phyloP scores from a whole-genome alignment of 2,888 invertebrate genomes.

The Dasypogon diadema region DNA sequence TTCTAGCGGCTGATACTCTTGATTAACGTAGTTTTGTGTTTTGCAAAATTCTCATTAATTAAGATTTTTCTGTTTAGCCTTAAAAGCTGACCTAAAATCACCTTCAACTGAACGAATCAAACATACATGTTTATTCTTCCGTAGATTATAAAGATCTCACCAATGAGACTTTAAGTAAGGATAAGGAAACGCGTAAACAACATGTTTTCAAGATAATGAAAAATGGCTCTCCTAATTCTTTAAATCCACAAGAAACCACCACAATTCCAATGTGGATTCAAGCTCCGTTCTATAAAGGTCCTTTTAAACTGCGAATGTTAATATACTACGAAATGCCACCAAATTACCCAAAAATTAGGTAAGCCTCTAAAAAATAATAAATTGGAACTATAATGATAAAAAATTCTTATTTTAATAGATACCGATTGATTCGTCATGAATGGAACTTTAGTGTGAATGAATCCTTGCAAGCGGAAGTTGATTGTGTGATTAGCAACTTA shows the following conservation, averaged over 20 bases:
- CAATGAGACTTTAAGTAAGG: slow-evolving; percentile 67
- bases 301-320: slow-evolving; percentile 75
- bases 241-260: slow-evolving; percentile 65
- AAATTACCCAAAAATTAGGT: slow-evolving; percentile 66
- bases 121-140: too few species aligned
- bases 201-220: slow-evolving; percentile 65
- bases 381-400: neutral
- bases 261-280: slow-evolving; percentile 74
- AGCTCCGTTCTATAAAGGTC: slow-evolving; percentile 76
- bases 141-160: slow-evolving; percentile 65
- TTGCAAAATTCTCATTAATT: too few species aligned
- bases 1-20: too few species aligned
- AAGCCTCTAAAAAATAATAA: neutral
- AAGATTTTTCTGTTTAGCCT: too few species aligned
- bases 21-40: too few species aligned
- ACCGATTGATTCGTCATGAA: slow-evolving; percentile 75
- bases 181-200: slow-evolving; percentile 67
- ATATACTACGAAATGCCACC: slow-evolving; percentile 77
- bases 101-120: too few species aligned
- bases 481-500: slow-evolving; percentile 69
- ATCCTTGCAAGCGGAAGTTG: slow-evolving; percentile 72
- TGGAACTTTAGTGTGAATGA: slow-evolving; percentile 76
- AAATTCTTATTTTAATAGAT: slow-evolving; percentile 63
- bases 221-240: slow-evolving; percentile 57
- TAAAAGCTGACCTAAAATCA: too few species aligned